Evolutionary conservation across 2,888 invertebrate species (phyloP), one percentile per base, ranked within the genome.

Genomic region (Drosophila nigricruria): DNA sequence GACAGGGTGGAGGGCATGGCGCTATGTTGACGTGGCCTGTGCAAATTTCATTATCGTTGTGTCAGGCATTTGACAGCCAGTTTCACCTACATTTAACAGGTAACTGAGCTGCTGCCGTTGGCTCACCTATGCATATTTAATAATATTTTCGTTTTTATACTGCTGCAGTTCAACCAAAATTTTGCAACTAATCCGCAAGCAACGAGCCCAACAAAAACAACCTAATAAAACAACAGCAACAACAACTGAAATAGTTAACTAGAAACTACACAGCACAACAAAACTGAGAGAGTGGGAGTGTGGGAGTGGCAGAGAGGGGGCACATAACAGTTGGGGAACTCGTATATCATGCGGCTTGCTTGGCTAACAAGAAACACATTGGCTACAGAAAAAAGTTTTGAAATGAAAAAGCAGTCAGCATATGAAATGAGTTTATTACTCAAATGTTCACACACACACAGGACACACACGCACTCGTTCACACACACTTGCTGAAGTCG

Each of bases 321-420:
- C 25, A 56, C 34, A 34, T 30, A 45, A 57, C 49, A 40, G 42
- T 65, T 34, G 53, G 43, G 53, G 27, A 60, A 70, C 83, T 88
- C 83, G 78, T 84, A 88, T 88, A 84, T 84, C 83, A 84, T 88
- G 34, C 34, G 57, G 45, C 70, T 49, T 70, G 59, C 59, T 71
- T 57, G 69, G 86, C 84, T 84, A 84, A 88, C 89, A 84, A 84
- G 84, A 71, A 82, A 71, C 76, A 82, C 62, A 65, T 61, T 58
- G 49, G 69, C 57, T 75, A 79, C 56, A 77, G 43, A 88, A 81
- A 82, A 84, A 84, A 84, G 70, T 71, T 89, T 86, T 75, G 80
- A 86, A 86, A 89, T 89, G 86, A 89, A 86, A 86, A 89, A 86
- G 85, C 86, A 86, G 86, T 86, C 86, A 86, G 89, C 86, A 86